A percentile compares a stretch with the other conserved stretches of the same genome.
phyloP scores from a whole-genome alignment of 2,113 vertebrate species.

The Megaceryle maxima region DNA sequence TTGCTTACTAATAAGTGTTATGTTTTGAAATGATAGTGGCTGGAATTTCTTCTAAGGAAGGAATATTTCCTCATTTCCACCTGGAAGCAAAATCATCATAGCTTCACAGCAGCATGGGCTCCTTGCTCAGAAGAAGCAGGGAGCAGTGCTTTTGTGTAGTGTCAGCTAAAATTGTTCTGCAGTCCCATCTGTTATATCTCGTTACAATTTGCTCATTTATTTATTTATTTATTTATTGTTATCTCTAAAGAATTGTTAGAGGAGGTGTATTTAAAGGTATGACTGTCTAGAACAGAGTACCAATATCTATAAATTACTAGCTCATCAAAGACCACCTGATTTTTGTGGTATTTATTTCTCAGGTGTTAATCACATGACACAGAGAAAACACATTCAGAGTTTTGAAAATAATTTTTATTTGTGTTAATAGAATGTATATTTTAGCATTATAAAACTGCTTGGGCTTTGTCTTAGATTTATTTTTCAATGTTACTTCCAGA shows the following conservation, averaged over 20 bases:
- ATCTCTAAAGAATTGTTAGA: neutral
- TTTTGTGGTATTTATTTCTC: neutral
- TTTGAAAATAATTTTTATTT: neutral
- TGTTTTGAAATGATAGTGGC: neutral
- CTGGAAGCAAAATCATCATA: conserved; percentile 25
- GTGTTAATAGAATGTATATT: neutral
- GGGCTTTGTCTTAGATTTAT: neutral
- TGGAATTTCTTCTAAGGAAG: neutral
- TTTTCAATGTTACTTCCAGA: neutral
- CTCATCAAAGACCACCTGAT: neutral
- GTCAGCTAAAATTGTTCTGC: conserved; percentile 4
- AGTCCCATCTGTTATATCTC: conserved; percentile 32
- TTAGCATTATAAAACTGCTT: neutral
- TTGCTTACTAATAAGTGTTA: neutral
- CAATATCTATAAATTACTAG: neutral
- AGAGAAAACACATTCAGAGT: neutral
- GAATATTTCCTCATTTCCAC: neutral
- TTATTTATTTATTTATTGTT: neutral
- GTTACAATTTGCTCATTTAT: neutral
- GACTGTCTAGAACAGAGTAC: neutral
- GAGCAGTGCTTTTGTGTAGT: neutral
- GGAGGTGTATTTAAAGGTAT: neutral
- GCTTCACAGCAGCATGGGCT: neutral
- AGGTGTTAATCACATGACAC: neutral
- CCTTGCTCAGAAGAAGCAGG: neutral